Evolutionary conservation across 2,888 invertebrate species (phyloP), one percentile per base, ranked within the genome.

Genomic region (Leucophenga montana): DNA sequence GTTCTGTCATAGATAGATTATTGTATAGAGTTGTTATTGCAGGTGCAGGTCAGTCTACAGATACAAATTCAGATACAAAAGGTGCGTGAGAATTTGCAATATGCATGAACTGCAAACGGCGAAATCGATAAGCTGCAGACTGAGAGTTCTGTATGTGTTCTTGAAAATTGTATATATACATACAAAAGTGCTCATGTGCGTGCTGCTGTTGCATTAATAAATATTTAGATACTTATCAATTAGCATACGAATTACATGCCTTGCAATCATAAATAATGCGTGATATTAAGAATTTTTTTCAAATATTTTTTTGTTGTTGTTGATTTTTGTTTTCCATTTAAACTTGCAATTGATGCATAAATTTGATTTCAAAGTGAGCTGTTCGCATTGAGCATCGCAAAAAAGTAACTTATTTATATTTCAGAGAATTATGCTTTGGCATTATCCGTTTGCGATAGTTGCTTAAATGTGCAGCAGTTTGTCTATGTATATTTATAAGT

Each of bases 211-310:
- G 79, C 70, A 74, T 74, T 85, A 83, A 85, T 85, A 85, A 85
- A 83, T 85, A 83, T 79, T 72, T 48, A 83, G 84, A 82, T 84
- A 82, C 80, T 82, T 84, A 82, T 82, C 82, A 84, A 82, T 82
- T 82, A 84, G 82, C 82, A 82, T 82, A 82, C 82, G 82, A 82
- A 82, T 85, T 85, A 85, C 84, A 85, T 85, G 85, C 76, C 79
- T 80, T 84, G 81, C 78, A 84, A 82, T 84, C 83, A 85, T 85
- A 85, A 85, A 85, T 85, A 85, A 85, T 85, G 85, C 84, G 85
- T 85, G 80, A 75, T 76, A 71, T 75, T 76, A 73, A 61, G 14
- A n/a, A 14, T 65, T 39, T 46, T 68, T n/a, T 64, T 8, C 20
- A 6, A 62, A 48, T 64, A 75, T 75, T 82, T 77, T 6, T 46